Base-by-base conservation (phyloP, 2,888 invertebrate genomes). In the Philhelius pedissequus region DNA sequence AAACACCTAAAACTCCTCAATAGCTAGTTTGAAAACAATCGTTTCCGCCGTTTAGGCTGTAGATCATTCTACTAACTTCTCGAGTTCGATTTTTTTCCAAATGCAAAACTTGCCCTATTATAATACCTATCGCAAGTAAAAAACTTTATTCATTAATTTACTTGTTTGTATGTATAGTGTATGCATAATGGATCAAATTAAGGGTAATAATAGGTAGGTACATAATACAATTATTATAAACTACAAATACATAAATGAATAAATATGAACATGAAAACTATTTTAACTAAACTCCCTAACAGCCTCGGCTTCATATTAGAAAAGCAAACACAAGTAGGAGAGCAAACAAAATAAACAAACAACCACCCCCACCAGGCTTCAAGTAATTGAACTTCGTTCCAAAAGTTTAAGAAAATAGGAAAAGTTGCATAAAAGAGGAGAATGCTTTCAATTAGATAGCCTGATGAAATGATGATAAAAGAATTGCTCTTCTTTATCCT, bases 401-500 rank as follows among this genome's bases (percentile, higher is more conserved):
- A 50, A 25, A n/a, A 11, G 13, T 35, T 54, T n/a, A 40, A 25
- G 15, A 45, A 69, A 62, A 64, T 9, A 4, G 13, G 20, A 79
- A 60, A 73, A 58, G 48, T 45, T 70, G 62, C 70, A 54, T 32
- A 13, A 77, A 30, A 62, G 69, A 68, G 5, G 7, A 68, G 32
- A 48, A 50, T 50, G 48, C 48, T 3, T 43, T 43, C 27, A 13
- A 18, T 32, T 15, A 52, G 9, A 27, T 50, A 27, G 22, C 8
- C 35, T 56, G 60, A 25, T 48, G n/a, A 52, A n/a, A 43, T 58
- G 40, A 60, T 62, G 38, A 48, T 32, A 69, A 74, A 74, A 74
- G 48, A 11, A 2, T 79, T 79, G 74, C 64, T 70, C 79, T 79
- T 74, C 69, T 66, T 82, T 64, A 70, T 83, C 74, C 83, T 54